Evolutionary conservation across 2,797 vertebrate species (phyloP).

Genomic region (Sylvia borin): DNA sequence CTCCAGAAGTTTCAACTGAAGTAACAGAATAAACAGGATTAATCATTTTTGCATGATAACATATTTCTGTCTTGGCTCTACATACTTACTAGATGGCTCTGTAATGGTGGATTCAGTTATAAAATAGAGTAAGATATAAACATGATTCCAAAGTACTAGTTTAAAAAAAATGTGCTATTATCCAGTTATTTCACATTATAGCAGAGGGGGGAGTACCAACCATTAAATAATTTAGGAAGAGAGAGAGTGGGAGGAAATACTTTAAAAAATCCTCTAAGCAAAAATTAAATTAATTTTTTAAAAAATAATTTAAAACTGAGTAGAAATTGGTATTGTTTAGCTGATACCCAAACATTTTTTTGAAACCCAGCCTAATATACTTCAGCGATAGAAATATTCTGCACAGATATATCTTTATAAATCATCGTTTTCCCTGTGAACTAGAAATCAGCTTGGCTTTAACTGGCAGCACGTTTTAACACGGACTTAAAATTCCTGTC

Average conservation of each 20-base stretch:
- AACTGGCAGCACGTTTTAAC: slow-evolving; percentile 36
- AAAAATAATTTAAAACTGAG: neutral
- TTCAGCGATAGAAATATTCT: slow-evolving; percentile 32
- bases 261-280: neutral
- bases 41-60: slow-evolving; percentile 37
- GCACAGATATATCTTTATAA: neutral
- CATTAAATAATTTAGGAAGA: neutral
- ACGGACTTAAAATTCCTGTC: slow-evolving; percentile 56
- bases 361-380: neutral
- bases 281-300: neutral
- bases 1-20: slow-evolving; percentile 43
- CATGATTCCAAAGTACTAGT: neutral
- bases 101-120: neutral
- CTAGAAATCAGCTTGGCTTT: slow-evolving; percentile 53
- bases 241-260: neutral
- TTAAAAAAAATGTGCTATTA: neutral
- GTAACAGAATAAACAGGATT: slow-evolving; percentile 12
- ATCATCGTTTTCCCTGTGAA: neutral
- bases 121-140: neutral
- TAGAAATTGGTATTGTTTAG: neutral
- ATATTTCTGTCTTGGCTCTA: slow-evolving; percentile 1
- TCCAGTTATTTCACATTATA: neutral
- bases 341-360: neutral
- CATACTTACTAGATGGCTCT: neutral
- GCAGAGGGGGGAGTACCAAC: neutral